phyloP scores from a whole-genome alignment of 1,140 invertebrate genomes.

The Parasteatoda tepidariorum region DNA sequence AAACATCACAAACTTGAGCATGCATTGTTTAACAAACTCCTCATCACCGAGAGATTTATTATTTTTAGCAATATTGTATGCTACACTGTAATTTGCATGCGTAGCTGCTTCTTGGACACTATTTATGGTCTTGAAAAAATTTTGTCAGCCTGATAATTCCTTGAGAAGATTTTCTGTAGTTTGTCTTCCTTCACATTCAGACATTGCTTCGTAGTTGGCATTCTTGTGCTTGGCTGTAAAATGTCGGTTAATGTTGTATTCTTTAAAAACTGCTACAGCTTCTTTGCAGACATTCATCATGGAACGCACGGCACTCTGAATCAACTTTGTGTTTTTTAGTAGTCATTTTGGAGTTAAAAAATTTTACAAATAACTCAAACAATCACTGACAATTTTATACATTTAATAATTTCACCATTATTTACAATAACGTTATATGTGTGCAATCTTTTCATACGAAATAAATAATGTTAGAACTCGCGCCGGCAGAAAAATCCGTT shows the following conservation, averaged over 20 bases:
- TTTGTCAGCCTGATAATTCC: constrained; percentile 4
- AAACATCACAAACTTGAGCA: too few species aligned
- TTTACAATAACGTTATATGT: too few species aligned
- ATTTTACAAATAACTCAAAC: constrained; percentile 3
- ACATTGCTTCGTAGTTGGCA: constrained; percentile 21
- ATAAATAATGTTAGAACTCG: too few species aligned
- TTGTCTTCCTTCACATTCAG: constrained; percentile 6
- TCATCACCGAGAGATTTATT: constrained; percentile 12
- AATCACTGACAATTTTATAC: not conserved
- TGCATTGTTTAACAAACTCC: too few species aligned
- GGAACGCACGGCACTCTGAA: constrained; percentile 5
- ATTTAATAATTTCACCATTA: too few species aligned
- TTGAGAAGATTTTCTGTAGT: not conserved
- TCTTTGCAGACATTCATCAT: constrained; percentile 21
- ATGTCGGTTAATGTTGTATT: constrained; percentile 17
- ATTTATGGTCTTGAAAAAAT: constrained; percentile 11
- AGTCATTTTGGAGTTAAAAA: constrained; percentile 16
- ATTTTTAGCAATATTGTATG: constrained; percentile 20
- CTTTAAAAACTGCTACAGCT: constrained; percentile 25
- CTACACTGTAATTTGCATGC: constrained; percentile 26
- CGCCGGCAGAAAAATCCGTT: too few species aligned
- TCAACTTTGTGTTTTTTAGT: constrained; percentile 14
- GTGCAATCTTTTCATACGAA: too few species aligned
- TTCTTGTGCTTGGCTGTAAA: constrained; percentile 22
- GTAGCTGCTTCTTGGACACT: constrained; percentile 2